These are phyloP conservation scores for Epiblema foenella DNA, from an alignment of 2,888 invertebrate genomes.

Conservation along the genomic window DNA sequence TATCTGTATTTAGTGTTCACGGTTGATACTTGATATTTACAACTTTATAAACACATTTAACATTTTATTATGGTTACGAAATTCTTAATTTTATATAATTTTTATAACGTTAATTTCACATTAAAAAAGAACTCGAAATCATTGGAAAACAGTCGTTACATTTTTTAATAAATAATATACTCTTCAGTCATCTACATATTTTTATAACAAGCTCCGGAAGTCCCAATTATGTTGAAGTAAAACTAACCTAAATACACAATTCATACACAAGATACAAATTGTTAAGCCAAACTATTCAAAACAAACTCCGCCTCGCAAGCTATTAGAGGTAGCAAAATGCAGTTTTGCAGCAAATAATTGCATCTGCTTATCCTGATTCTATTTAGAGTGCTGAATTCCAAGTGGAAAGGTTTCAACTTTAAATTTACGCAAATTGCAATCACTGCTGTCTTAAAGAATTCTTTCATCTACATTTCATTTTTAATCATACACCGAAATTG, in stretches of 20 bases:
- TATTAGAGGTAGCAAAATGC: constrained; percentile 23
- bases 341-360: constrained; percentile 21
- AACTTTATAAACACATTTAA: too few relatives aligned
- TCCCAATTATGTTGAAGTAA: background rate
- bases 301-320: background rate
- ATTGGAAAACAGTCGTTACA: background rate
- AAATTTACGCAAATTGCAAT: background rate
- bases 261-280: background rate
- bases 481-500: too few relatives aligned
- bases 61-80: too few relatives aligned
- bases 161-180: background rate
- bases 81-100: too few relatives aligned
- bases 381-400: constrained; percentile 5
- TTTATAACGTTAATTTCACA: background rate
- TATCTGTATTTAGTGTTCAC: too few relatives aligned
- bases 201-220: background rate
- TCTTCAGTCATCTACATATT: background rate
- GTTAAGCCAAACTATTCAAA: background rate
- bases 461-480: too few relatives aligned
- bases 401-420: background rate
- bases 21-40: too few relatives aligned
- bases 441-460: too few relatives aligned
- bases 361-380: constrained; percentile 17
- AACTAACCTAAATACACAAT: background rate
- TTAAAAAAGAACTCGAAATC: background rate